These are phyloP conservation scores for Pyrocephalus nanus DNA, from an alignment of 2,797 vertebrate species.

Conservation along the genomic window DNA sequence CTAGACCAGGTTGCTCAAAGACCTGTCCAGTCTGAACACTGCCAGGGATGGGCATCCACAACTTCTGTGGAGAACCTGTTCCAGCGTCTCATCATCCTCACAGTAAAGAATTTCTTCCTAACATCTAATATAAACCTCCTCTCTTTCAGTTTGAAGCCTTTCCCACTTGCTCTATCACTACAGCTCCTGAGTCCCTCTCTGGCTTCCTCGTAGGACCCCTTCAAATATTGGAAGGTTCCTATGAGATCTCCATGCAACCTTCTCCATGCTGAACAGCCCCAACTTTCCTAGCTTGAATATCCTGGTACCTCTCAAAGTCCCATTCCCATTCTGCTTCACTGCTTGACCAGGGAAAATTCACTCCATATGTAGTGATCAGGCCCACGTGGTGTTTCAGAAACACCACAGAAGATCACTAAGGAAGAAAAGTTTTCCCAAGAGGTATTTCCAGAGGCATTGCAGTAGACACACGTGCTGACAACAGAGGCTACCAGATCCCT, in stretches of 20 bases:
- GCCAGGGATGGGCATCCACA: not conserved
- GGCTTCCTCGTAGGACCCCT: not conserved
- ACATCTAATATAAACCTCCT: not conserved
- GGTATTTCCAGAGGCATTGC: not conserved
- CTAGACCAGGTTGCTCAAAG: not conserved
- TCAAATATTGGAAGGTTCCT: not conserved
- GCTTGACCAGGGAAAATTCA: not conserved
- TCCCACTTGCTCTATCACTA: not conserved
- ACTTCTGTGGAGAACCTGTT: not conserved
- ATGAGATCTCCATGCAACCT: not conserved
- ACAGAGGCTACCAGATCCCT: not conserved
- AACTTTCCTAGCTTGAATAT: not conserved
- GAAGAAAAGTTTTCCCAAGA: not conserved
- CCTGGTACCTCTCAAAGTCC: not conserved
- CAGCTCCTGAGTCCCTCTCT: not conserved
- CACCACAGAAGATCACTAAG: not conserved
- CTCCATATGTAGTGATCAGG: not conserved
- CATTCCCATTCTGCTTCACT: not conserved
- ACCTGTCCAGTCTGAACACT: not conserved
- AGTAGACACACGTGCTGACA: rapidly evolving
- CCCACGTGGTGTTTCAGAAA: not conserved
- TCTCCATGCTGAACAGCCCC: not conserved
- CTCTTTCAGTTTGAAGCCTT: not conserved
- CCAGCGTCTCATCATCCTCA: not conserved
- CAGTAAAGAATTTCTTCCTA: not conserved